phyloP scores from a whole-genome alignment of 2,797 vertebrate genomes.

The Eidolon dupreanum region DNA sequence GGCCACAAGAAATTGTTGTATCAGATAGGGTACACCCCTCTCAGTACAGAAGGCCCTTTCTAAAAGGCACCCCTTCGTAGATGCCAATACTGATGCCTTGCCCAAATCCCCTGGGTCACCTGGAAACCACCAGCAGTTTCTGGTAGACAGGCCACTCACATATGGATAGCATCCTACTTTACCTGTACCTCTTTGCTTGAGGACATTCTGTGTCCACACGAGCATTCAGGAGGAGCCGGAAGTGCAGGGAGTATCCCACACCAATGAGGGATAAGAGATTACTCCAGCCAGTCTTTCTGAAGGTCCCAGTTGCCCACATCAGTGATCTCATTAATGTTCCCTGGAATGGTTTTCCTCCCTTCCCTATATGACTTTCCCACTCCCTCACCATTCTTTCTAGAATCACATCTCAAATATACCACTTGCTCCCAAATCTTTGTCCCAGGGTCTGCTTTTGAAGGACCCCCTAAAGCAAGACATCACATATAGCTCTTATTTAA shows the following conservation, averaged over 20 bases:
- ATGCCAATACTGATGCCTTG: not conserved
- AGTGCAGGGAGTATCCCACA: not conserved
- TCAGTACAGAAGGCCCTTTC: not conserved
- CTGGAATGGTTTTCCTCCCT: not conserved
- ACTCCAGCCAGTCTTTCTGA: not conserved
- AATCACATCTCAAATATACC: not conserved
- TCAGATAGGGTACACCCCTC: not conserved
- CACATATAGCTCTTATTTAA: not conserved
- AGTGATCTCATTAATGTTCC: not conserved
- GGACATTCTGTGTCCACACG: not conserved
- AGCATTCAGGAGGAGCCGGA: not conserved
- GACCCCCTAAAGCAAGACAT: not conserved
- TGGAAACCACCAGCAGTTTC: not conserved
- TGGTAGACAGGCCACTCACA: not conserved
- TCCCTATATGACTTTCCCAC: not conserved
- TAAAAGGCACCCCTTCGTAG: not conserved
- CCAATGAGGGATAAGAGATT: not conserved
- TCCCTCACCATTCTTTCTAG: not conserved
- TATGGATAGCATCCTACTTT: not conserved
- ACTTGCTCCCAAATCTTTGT: not conserved
- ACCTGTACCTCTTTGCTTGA: not conserved
- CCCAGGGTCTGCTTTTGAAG: not conserved
- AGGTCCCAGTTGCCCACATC: rapidly evolving
- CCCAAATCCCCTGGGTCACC: not conserved
- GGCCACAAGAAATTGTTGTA: not conserved